These are phyloP conservation scores for Medauroidea extradentata DNA, from an alignment of 1,140 invertebrate genomes.

Conservation along the genomic window DNA sequence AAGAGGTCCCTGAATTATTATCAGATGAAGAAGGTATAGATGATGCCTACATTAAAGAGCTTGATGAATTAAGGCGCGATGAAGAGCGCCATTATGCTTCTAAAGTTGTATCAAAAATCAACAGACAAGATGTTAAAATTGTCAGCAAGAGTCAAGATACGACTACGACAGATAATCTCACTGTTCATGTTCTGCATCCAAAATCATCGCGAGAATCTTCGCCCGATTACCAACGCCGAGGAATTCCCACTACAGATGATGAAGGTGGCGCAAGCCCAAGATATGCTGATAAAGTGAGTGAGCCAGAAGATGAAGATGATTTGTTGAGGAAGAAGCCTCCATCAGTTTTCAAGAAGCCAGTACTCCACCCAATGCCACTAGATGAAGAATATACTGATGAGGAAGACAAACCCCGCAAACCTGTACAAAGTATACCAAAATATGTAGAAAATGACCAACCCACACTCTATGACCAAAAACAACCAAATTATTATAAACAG, in stretches of 20 bases:
- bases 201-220: slow-evolving; percentile 67
- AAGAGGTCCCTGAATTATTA: slow-evolving; percentile 11
- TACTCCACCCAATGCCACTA: background rate
- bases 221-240: slow-evolving; percentile 46
- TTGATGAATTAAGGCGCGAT: slow-evolving; percentile 20
- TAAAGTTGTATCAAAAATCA: no score
- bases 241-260: slow-evolving; percentile 41
- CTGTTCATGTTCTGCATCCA: slow-evolving; percentile 59
- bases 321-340: slow-evolving; percentile 32
- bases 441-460: background rate
- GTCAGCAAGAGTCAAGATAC: background rate
- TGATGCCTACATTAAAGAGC: slow-evolving; percentile 18
- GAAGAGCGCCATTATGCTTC: slow-evolving; percentile 7
- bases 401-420: background rate
- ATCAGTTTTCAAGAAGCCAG: background rate
- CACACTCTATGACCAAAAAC: background rate
- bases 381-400: slow-evolving; percentile 9
- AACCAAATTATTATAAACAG: no score
- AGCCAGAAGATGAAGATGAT: slow-evolving; percentile 55
- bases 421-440: background rate
- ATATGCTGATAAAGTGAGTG: slow-evolving; percentile 63
- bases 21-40: background rate
- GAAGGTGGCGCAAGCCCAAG: slow-evolving; percentile 50
- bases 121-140: no score
- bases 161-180: slow-evolving; percentile 42